Evolutionary conservation across 30 jellyfish, hydroid and myxozoan species (phyloP), one percentile per base, ranked within the genome.

Genomic region (Pelagia noctiluca): DNA sequence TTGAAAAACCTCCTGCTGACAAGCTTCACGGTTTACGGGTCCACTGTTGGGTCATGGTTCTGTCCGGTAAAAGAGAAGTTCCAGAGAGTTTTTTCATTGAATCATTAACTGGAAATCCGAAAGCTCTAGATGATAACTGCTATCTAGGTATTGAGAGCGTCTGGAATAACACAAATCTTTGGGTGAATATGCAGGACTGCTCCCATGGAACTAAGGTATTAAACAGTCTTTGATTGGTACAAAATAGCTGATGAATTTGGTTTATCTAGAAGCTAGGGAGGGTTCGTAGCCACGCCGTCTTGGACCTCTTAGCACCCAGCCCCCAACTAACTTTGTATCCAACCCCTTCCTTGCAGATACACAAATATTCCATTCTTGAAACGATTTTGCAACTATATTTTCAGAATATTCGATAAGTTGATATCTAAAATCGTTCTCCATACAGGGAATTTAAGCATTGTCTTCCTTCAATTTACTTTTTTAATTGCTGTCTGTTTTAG

Each of bases 131-230:
- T 74, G 83, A 71, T 69, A n/a, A 63, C 24, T 96, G 92, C 26
- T 93, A 93, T 68, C 94, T 70, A 29, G 99, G 99, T 0, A 84
- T 93, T 68, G 99, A 93, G 42, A 79, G 88, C 42, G 87, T 93
- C 31, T 93, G 99, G 99, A 93, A 88, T 62, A 92, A 88, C 53
- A 35, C 95, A 0, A 93, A 93, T 65, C 81, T 93, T 0, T 93
- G 99, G 99, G 90, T 93, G 21, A 93, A 93, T 50, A 93, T 93
- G 99, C 99, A 93, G 54, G 97, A 88, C 77, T 93, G 99, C 77
- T 93, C 99, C 37, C 96, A 93, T 47, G 99, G 99, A 25, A 83
- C 94, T 12, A 93, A 93, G 94, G 96, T 93, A 75, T 52, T n/a
- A n/a, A n/a, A n/a, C n/a, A n/a, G n/a, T n/a, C n/a, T 19, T 19